These are phyloP conservation scores for Cisticola juncidis DNA, from an alignment of 2,113 vertebrate species.

Conservation along the genomic window DNA sequence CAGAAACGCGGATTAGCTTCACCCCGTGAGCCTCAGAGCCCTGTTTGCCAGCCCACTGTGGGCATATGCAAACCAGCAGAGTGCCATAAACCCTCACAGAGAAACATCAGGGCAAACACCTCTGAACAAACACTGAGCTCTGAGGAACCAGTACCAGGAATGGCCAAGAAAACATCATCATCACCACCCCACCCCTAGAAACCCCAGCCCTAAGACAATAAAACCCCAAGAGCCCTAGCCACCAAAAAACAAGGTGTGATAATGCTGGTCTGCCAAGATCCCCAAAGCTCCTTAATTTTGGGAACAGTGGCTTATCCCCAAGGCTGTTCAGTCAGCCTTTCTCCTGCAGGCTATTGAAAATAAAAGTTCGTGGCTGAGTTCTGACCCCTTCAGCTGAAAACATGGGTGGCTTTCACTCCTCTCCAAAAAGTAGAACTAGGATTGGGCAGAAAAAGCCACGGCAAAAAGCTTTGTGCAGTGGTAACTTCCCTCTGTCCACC, in stretches of 20 bases:
- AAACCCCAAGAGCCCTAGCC: neutral
- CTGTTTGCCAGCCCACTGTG: neutral
- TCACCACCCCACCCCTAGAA: neutral
- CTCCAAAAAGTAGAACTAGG: neutral
- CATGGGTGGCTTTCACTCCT: neutral
- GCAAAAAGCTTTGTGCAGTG: neutral
- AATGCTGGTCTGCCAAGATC: neutral
- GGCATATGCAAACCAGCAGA: neutral
- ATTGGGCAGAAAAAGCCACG: neutral
- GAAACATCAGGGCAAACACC: neutral
- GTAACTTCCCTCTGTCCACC: neutral
- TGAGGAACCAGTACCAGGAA: neutral
- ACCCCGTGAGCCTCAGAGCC: neutral
- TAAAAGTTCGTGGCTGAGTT: neutral
- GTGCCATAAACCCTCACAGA: neutral
- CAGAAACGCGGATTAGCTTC: conserved; percentile 1
- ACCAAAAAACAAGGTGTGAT: neutral
- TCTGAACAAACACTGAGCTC: neutral
- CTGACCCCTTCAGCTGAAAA: neutral
- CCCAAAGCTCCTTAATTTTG: neutral
- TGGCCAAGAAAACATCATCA: neutral
- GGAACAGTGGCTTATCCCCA: neutral
- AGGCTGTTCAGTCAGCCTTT: neutral
- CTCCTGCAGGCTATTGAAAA: neutral
- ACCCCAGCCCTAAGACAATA: neutral